Evolutionary conservation across 2,113 vertebrate genomes (phyloP), one percentile per base, ranked within the genome.

Genomic region (Rafetus swinhoei): DNA sequence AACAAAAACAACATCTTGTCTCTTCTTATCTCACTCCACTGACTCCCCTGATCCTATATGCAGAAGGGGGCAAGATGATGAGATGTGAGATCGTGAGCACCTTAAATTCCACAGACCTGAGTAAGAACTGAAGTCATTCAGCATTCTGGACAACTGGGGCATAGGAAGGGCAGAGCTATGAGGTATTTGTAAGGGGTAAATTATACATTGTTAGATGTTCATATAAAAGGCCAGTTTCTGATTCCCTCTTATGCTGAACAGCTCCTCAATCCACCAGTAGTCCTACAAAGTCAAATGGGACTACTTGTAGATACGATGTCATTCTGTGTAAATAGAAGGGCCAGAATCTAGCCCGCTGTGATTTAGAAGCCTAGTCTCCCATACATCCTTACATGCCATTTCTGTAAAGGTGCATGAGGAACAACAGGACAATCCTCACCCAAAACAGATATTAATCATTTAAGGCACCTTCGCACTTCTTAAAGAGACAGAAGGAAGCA

Each of bases 381-480:
- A 35, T 54, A 25, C 22, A 50, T 54, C 60, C 25, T 62, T 32
- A 22, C 82, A 69, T 29, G 29, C 69, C 19, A 24, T 29, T 32
- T 69, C 45, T 59, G 45, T 16, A 39, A 82, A 60, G 4, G 22
- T 72, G 32, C 25, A 14, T 72, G 54, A 53, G 92, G 91, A 76
- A 0, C 45, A 39, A 10, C 2, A n/a, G 3, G 1, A 85, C 24
- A 92, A 21, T 53, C 53, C 9, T 59, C 6, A 21, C 13, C 5
- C 62, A 21, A 79, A 92, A 84, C 6, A 15, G 15, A 18, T 86
- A 81, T 88, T 77, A 32, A 52, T 76, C 60, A 88, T 94, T 80
- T 55, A 50, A 87, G 54, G 85, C 72, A n/a, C 57, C 90, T 93
- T 89, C 77, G 92, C 45, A 90, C 55, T 86, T 76, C 84, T 60